Conservation (phyloP, 2,113 vertebrate genomes). For the Saguinus midas region DNA sequence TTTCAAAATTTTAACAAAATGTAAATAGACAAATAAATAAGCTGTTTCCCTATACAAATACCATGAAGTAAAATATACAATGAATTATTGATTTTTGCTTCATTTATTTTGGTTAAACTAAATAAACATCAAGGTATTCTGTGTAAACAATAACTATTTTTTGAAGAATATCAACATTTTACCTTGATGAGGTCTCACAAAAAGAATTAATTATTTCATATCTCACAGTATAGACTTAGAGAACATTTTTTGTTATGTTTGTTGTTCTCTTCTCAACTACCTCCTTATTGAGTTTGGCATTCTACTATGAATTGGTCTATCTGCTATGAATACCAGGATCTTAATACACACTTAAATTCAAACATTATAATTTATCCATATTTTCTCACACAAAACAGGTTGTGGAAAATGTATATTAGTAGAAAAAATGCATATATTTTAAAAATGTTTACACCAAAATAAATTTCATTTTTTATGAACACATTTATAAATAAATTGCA, state of each 20-base stretch:
- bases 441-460: not conserved
- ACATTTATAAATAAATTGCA: too few species aligned
- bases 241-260: not conserved
- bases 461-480: not conserved
- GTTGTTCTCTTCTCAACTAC: not conserved
- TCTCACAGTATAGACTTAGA: not conserved
- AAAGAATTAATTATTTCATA: not conserved
- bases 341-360: not conserved
- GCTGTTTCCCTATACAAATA: not conserved
- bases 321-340: not conserved
- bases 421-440: not conserved
- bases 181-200: not conserved
- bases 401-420: not conserved
- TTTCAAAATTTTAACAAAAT: not conserved
- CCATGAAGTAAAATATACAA: not conserved
- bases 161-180: not conserved
- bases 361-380: not conserved
- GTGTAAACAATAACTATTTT: not conserved
- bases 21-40: not conserved
- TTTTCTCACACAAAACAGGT: not conserved
- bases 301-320: not conserved
- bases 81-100: not conserved
- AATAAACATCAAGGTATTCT: not conserved
- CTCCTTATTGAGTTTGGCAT: not conserved
- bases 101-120: not conserved